A percentile compares a stretch with the other conserved stretches of the same genome.
Conservation (phyloP, 2,113 vertebrate species). For the Synodontis membranacea region DNA sequence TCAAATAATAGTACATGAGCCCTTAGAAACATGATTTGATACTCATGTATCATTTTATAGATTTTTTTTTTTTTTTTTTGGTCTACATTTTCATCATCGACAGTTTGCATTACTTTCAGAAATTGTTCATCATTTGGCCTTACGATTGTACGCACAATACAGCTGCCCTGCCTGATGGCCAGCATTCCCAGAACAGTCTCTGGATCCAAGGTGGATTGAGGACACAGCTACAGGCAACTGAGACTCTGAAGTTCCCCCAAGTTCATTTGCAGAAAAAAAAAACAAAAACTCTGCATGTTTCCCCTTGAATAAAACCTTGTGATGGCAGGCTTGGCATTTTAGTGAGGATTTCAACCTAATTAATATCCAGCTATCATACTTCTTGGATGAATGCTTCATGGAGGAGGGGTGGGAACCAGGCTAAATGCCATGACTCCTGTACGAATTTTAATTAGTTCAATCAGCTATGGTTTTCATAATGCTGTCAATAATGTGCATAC, state of each 20-base stretch:
- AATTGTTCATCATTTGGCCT: background rate
- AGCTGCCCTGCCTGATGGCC: background rate
- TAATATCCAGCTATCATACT: constrained; percentile 55
- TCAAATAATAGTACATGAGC: background rate
- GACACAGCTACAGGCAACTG: background rate
- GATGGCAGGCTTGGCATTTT: constrained; percentile 40
- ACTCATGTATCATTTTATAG: no score
- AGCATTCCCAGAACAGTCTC: background rate
- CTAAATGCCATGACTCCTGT: constrained; percentile 70
- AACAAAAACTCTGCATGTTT: constrained; percentile 10
- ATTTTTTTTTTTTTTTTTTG: no score
- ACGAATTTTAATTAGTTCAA: constrained; percentile 62
- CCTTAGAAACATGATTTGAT: no score
- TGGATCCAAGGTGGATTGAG: background rate
- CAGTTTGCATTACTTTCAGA: background rate
- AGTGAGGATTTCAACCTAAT: constrained; percentile 53
- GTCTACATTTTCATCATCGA: background rate
- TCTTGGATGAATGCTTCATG: constrained; percentile 52
- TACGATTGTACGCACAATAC: background rate
- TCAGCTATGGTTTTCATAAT: constrained; percentile 49
- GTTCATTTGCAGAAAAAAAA: constrained; percentile 29
- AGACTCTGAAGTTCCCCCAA: background rate
- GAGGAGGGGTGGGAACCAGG: constrained; percentile 43
- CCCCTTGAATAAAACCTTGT: constrained; percentile 1
- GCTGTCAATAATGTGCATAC: constrained; percentile 51